Percentiles rank a stretch among this genome's conserved stretches.
phyloP scores from a whole-genome alignment of 2,113 vertebrate genomes.

The Verasper variegatus region DNA sequence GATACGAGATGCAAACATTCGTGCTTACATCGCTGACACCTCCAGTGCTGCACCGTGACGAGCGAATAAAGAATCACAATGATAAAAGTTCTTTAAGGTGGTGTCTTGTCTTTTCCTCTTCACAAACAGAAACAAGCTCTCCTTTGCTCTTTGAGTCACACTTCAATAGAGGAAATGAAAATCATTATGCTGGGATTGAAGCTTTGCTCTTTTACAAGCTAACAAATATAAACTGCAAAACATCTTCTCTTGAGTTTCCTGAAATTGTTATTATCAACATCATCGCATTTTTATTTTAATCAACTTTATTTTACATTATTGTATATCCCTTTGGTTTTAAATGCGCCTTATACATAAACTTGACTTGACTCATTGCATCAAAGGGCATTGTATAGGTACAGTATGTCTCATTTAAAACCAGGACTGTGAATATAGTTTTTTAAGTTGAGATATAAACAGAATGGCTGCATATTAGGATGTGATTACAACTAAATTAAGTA shows the following conservation, averaged over 20 bases:
- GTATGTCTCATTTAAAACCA: background rate
- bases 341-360: background rate
- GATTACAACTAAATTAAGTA: background rate
- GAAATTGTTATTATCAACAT: too few species aligned
- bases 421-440: background rate
- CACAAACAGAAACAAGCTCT: background rate
- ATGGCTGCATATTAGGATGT: background rate
- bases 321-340: background rate
- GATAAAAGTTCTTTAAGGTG: constrained; percentile 2
- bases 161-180: background rate
- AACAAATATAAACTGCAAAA: background rate
- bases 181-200: background rate
- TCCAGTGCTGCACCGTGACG: background rate
- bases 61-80: constrained; percentile 16
- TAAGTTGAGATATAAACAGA: background rate
- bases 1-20: constrained; percentile 13
- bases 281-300: too few species aligned
- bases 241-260: background rate
- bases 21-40: constrained; percentile 11
- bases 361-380: background rate
- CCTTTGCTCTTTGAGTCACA: background rate
- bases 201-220: background rate
- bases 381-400: background rate
- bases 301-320: background rate
- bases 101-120: background rate